phyloP scores from a whole-genome alignment of 1,140 invertebrate genomes.

The Spodoptera litura region DNA sequence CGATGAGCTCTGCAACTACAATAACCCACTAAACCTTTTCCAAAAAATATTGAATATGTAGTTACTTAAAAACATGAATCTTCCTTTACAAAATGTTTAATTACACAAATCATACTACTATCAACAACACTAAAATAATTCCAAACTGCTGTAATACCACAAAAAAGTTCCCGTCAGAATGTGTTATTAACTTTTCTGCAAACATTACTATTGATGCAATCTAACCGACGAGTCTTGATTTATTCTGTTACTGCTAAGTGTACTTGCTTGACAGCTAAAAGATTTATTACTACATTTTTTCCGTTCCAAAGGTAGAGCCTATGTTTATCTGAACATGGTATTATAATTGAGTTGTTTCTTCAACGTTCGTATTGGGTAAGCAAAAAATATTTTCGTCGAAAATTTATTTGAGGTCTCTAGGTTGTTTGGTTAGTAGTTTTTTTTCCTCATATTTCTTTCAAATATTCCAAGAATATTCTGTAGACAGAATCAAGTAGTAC shows the following conservation, averaged over 20 bases:
- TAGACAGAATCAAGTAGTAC: too few species aligned
- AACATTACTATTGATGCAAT: slow-evolving; percentile 44
- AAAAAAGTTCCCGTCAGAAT: background rate
- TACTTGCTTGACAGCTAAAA: slow-evolving; percentile 59
- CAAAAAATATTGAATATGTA: too few species aligned
- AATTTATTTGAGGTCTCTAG: background rate
- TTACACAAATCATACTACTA: too few species aligned
- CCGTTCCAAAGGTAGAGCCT: slow-evolving; percentile 55
- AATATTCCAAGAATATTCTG: too few species aligned
- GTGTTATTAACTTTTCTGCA: slow-evolving; percentile 19
- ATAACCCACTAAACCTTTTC: too few species aligned
- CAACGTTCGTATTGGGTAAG: slow-evolving; percentile 4
- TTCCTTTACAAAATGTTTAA: too few species aligned
- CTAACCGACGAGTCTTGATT: slow-evolving; percentile 54
- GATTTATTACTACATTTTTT: slow-evolving; percentile 68
- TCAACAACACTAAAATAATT: background rate
- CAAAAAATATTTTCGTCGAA: slow-evolving; percentile 6
- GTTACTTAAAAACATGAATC: too few species aligned
- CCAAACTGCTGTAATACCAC: background rate
- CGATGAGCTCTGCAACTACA: too few species aligned
- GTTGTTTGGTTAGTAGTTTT: too few species aligned
- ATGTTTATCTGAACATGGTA: slow-evolving; percentile 37
- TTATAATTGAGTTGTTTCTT: slow-evolving; percentile 27
- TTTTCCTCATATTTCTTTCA: too few species aligned
- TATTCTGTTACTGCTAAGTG: slow-evolving; percentile 56